Evolutionary conservation across 1,140 invertebrate genomes (phyloP).

Genomic region (Galendromus occidentalis): DNA sequence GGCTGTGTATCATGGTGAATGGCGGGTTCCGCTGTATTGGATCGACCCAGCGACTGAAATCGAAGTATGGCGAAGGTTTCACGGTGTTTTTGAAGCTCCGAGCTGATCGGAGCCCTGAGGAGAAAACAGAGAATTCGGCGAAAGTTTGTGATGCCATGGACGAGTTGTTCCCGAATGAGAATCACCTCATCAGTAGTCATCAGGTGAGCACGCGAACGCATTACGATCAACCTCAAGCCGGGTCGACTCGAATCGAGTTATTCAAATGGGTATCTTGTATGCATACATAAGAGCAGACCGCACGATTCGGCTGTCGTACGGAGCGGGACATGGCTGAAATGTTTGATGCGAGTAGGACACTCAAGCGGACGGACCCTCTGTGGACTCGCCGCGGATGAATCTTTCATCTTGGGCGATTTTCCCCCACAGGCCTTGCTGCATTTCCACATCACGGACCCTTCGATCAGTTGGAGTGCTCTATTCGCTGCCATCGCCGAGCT

Average conservation of each 20-base stretch:
- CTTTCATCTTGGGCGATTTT: constrained; percentile 18
- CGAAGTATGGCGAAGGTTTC: constrained; percentile 19
- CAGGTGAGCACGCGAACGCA: background rate
- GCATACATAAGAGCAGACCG: too few species aligned
- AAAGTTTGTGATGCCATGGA: constrained; percentile 2
- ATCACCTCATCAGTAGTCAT: background rate
- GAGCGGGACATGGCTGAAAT: too few species aligned
- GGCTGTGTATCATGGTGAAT: constrained; percentile 55
- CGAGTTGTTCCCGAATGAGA: background rate
- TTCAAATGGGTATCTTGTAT: too few species aligned
- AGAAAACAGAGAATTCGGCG: background rate
- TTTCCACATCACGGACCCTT: constrained; percentile 40
- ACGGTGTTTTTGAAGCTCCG: background rate
- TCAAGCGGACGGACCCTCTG: too few species aligned
- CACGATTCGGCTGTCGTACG: too few species aligned
- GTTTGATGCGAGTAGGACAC: too few species aligned
- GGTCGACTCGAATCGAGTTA: too few species aligned
- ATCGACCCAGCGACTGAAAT: constrained; percentile 45
- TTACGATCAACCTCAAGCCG: too few species aligned
- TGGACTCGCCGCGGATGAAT: too few species aligned
- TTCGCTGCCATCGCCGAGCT: constrained; percentile 28
- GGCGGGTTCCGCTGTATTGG: constrained; percentile 53
- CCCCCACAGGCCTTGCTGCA: constrained; percentile 42
- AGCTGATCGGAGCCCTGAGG: background rate
- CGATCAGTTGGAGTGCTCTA: constrained; percentile 25